Evolutionary conservation across 2,888 invertebrate genomes (phyloP).

Genomic region (Acanthopleura granulata): DNA sequence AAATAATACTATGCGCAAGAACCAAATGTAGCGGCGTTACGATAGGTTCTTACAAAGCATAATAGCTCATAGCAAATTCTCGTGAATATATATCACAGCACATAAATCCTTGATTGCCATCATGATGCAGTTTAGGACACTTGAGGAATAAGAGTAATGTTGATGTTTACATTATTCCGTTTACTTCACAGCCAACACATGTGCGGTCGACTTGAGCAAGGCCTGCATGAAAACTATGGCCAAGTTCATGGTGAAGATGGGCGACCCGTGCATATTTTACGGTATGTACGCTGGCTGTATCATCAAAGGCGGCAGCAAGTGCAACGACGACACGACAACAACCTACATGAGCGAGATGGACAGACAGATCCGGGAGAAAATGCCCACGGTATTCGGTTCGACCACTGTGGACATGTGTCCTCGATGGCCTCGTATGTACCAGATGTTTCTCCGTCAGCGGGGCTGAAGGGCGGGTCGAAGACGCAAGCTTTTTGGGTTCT

Average conservation of each 20-base stretch:
- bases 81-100: too few species aligned
- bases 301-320: background rate
- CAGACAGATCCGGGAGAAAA: conserved; percentile 3
- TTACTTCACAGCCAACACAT: background rate
- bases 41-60: too few species aligned
- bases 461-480: background rate
- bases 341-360: background rate
- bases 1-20: too few species aligned
- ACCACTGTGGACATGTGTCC: conserved; percentile 16
- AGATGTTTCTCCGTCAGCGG: background rate
- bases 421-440: conserved; percentile 15
- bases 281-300: conserved; percentile 14
- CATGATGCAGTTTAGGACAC: too few species aligned
- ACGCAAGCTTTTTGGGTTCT: too few species aligned
- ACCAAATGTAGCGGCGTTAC: too few species aligned
- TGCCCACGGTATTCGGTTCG: conserved; percentile 6
- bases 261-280: background rate
- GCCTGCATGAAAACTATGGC: background rate
- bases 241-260: background rate
- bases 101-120: too few species aligned
- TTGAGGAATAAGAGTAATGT: too few species aligned
- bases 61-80: too few species aligned
- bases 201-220: background rate
- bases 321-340: background rate
- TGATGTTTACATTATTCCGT: background rate